A percentile compares a stretch with the other conserved stretches of the same genome.
Evolutionary conservation across 2,113 vertebrate genomes (phyloP).

Genomic region (Mustelus asterias): DNA sequence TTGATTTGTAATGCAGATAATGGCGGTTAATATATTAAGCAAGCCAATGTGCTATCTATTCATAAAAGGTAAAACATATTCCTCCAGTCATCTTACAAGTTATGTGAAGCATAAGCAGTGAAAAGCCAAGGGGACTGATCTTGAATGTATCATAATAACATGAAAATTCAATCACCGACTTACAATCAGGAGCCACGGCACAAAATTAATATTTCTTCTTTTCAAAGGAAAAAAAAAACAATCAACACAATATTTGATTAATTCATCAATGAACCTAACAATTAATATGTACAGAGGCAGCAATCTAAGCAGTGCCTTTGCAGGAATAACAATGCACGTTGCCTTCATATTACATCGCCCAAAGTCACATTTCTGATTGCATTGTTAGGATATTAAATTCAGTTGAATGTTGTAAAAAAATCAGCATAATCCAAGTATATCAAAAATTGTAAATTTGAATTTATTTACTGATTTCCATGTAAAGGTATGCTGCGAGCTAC

Average conservation of each 20-base stretch:
- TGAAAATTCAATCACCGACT: conserved; percentile 26
- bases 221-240: conserved; percentile 14
- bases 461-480: conserved; percentile 67
- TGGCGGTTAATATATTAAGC: background rate
- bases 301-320: conserved; percentile 21
- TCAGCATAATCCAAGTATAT: conserved; percentile 70
- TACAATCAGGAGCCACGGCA: conserved; percentile 23
- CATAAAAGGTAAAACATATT: background rate
- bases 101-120: conserved; percentile 19
- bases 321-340: background rate
- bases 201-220: conserved; percentile 12
- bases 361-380: conserved; percentile 31
- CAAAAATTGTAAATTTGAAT: conserved; percentile 77
- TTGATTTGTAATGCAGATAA: conserved; percentile 24
- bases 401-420: conserved; percentile 34
- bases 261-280: conserved; percentile 24
- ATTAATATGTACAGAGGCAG: background rate
- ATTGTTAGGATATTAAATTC: conserved; percentile 16
- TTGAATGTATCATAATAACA: conserved; percentile 17
- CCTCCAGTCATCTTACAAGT: conserved; percentile 28
- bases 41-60: conserved; percentile 1
- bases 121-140: conserved; percentile 19
- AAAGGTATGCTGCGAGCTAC: conserved; percentile 75
- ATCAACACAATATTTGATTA: conserved; percentile 34
- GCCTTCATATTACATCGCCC: conserved; percentile 3